Evolutionary conservation across 2,797 vertebrate species (phyloP).

Genomic region (Anas bernieri): DNA sequence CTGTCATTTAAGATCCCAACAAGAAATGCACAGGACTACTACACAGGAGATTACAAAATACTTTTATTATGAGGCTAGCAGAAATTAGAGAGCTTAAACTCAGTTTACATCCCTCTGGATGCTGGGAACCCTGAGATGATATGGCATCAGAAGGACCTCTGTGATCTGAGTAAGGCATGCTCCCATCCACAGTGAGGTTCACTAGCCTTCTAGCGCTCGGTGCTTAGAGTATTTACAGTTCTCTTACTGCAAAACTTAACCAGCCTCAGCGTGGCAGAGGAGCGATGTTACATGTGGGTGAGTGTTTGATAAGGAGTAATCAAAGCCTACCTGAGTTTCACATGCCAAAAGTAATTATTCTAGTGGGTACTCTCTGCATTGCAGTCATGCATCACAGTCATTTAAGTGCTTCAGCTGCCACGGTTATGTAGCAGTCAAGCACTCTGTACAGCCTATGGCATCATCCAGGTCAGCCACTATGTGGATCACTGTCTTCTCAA

Average conservation of each 20-base stretch:
- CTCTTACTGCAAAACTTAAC: background rate
- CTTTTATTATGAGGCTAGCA: background rate
- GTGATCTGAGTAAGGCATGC: background rate
- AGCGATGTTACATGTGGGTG: background rate
- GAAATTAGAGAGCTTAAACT: background rate
- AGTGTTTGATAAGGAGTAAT: background rate
- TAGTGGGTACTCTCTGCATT: background rate
- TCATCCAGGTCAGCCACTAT: background rate
- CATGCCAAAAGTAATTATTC: background rate
- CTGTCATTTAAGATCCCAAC: background rate
- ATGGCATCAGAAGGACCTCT: too few species aligned
- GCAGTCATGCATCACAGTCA: background rate
- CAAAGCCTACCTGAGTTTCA: background rate
- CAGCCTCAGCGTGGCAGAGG: background rate
- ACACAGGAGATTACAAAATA: background rate
- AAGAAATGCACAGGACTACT: background rate
- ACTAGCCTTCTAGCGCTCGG: too few species aligned
- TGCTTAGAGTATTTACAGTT: background rate
- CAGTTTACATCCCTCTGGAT: background rate
- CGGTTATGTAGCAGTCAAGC: background rate
- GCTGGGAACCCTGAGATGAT: background rate
- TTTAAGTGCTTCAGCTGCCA: background rate
- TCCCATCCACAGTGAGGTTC: background rate
- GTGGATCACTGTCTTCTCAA: background rate
- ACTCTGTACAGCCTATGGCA: too few species aligned